A percentile compares a stretch with the other conserved stretches of the same genome.
Conservation (phyloP, 1,140 invertebrate genomes). For the Drosophila lacertosa region DNA sequence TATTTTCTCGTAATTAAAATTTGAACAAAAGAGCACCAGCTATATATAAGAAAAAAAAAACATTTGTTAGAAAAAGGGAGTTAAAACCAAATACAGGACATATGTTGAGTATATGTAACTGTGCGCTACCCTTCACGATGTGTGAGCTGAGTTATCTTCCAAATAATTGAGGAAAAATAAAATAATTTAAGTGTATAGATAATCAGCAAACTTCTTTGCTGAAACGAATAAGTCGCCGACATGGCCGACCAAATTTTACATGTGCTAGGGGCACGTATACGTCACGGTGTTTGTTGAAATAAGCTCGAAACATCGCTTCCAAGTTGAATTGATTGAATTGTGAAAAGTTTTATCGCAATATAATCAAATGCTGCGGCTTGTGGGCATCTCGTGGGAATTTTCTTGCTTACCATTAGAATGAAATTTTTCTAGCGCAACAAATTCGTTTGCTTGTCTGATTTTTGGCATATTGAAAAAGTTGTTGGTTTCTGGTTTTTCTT, state of each 20-base stretch:
- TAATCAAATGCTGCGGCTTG: conserved; percentile 72
- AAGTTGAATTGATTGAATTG: conserved; percentile 72
- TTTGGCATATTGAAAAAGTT: conserved; percentile 40
- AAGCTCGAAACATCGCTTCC: not conserved
- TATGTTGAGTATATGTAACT: not conserved
- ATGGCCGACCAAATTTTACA: no score
- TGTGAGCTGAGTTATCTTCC: not conserved
- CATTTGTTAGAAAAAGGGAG: conserved; percentile 13
- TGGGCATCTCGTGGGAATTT: conserved; percentile 49
- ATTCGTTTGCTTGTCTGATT: conserved; percentile 27
- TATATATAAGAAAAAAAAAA: conserved; percentile 32
- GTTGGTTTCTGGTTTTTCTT: conserved; percentile 10
- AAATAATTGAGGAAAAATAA: no score
- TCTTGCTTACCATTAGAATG: conserved; percentile 55
- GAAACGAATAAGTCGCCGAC: no score
- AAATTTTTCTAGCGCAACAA: conserved; percentile 44
- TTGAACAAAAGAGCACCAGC: conserved; percentile 34
- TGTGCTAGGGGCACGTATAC: conserved; percentile 47
- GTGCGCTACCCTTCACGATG: not conserved
- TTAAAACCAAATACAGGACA: conserved; percentile 13
- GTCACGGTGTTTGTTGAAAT: conserved; percentile 31
- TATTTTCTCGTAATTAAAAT: conserved; percentile 39
- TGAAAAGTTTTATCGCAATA: conserved; percentile 71
- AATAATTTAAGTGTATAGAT: no score
- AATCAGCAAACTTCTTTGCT: no score